These are phyloP conservation scores for Turritopsis dohrnii DNA, from an alignment of 30 jellyfish, hydroid and myxozoan genomes.

Conservation along the genomic window DNA sequence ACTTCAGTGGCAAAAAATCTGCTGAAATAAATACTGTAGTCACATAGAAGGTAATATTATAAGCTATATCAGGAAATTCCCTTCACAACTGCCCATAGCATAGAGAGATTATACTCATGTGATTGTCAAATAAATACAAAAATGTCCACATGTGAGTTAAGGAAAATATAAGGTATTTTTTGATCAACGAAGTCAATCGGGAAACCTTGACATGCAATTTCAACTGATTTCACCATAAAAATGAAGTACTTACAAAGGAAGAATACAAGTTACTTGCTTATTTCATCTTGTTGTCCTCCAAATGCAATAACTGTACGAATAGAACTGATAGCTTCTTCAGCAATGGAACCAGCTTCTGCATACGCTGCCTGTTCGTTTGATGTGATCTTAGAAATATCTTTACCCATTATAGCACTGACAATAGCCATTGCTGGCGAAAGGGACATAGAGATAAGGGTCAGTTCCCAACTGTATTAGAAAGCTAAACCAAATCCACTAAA, in stretches of 20 bases:
- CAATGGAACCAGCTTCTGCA: slow-evolving; percentile 89
- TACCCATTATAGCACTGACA: slow-evolving; percentile 65
- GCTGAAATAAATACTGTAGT: too few species aligned
- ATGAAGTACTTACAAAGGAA: neutral
- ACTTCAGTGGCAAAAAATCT: too few species aligned
- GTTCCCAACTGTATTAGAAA: slow-evolving; percentile 68
- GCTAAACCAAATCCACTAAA: slow-evolving; percentile 67
- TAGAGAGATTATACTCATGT: too few species aligned
- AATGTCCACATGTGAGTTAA: too few species aligned
- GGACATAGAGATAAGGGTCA: slow-evolving; percentile 65
- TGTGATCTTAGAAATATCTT: slow-evolving; percentile 76
- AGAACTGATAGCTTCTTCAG: slow-evolving; percentile 87
- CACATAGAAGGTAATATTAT: too few species aligned
- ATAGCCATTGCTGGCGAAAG: slow-evolving; percentile 61
- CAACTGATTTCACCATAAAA: too few species aligned
- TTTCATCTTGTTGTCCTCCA: slow-evolving; percentile 80
- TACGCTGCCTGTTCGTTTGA: slow-evolving; percentile 78
- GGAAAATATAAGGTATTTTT: too few species aligned
- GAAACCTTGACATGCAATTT: too few species aligned
- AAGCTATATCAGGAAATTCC: too few species aligned
- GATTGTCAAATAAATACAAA: too few species aligned
- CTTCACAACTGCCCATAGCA: too few species aligned
- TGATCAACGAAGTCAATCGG: too few species aligned
- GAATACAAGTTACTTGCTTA: slow-evolving; percentile 35
- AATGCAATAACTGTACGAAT: slow-evolving; percentile 92